Evolutionary conservation across 2,888 invertebrate genomes (phyloP).

Genomic region (Meghimatium bilineatum): DNA sequence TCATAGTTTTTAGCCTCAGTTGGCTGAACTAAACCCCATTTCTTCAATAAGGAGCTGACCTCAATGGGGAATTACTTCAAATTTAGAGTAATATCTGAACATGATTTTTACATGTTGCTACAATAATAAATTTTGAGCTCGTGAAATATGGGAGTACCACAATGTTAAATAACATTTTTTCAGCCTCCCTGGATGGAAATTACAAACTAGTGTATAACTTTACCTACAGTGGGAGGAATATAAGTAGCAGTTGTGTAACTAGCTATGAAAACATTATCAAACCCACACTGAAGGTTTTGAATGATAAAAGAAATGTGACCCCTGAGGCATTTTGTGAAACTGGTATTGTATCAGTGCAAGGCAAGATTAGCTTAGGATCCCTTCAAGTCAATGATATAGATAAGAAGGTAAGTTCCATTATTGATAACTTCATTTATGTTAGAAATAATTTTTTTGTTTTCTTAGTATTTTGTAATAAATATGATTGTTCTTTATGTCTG

Average conservation of each 20-base stretch:
- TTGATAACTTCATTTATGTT: background rate
- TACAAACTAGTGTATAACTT: conserved; percentile 28
- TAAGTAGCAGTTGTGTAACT: conserved; percentile 15
- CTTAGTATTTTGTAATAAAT: too few species aligned
- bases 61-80: too few species aligned
- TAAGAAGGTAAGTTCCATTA: conserved; percentile 6
- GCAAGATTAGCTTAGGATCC: background rate
- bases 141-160: background rate
- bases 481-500: too few species aligned
- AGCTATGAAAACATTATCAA: conserved; percentile 26
- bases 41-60: too few species aligned
- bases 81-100: too few species aligned
- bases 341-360: background rate
- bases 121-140: too few species aligned
- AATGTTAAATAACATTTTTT: background rate
- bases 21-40: too few species aligned
- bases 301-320: background rate
- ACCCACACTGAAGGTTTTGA: conserved; percentile 4
- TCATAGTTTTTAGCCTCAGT: too few species aligned
- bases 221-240: conserved; percentile 3
- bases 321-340: background rate
- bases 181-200: conserved; percentile 22
- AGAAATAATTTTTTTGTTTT: background rate
- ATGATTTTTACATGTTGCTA: too few species aligned
- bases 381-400: conserved; percentile 1